These are phyloP conservation scores for Melanchra persicariae DNA, from an alignment of 2,888 invertebrate species.

Conservation along the genomic window DNA sequence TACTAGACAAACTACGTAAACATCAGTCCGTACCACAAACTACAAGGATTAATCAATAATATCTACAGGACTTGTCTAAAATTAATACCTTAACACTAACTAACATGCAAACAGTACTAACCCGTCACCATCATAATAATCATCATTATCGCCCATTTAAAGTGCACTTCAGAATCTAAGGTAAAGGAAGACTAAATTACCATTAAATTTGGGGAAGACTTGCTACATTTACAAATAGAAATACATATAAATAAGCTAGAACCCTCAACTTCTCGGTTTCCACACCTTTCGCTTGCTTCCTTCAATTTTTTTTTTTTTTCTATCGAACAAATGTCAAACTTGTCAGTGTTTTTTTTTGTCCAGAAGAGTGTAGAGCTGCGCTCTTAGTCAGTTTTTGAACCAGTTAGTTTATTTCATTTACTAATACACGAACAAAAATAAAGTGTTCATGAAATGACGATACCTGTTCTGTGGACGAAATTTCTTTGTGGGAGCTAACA, in stretches of 20 bases:
- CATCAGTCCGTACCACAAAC: conserved; percentile 13
- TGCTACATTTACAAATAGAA: conserved; percentile 54
- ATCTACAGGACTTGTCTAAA: conserved; percentile 30
- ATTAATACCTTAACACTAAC: conserved; percentile 55
- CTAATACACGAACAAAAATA: too few relatives aligned
- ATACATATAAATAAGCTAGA: conserved; percentile 47
- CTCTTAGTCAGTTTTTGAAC: not conserved
- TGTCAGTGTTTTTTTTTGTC: conserved; percentile 30
- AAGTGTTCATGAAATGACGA: too few relatives aligned
- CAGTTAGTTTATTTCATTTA: conserved; percentile 11
- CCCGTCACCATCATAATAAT: conserved; percentile 89
- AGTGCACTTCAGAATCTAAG: conserved; percentile 62
- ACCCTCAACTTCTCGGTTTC: conserved; percentile 46
- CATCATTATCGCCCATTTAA: conserved; percentile 86
- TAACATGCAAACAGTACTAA: conserved; percentile 80
- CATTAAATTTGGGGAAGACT: conserved; percentile 70
- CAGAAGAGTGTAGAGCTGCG: not conserved
- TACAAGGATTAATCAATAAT: conserved; percentile 41
- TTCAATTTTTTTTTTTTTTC: conserved; percentile 25
- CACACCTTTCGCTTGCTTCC: conserved; percentile 46
- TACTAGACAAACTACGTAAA: conserved; percentile 3
- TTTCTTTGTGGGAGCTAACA: too few relatives aligned
- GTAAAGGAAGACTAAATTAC: conserved; percentile 74
- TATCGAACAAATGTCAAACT: conserved; percentile 40
- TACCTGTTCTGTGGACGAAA: too few relatives aligned